Conservation (phyloP, 2,888 invertebrate species). For the Scrobipalpa atriplicella region DNA sequence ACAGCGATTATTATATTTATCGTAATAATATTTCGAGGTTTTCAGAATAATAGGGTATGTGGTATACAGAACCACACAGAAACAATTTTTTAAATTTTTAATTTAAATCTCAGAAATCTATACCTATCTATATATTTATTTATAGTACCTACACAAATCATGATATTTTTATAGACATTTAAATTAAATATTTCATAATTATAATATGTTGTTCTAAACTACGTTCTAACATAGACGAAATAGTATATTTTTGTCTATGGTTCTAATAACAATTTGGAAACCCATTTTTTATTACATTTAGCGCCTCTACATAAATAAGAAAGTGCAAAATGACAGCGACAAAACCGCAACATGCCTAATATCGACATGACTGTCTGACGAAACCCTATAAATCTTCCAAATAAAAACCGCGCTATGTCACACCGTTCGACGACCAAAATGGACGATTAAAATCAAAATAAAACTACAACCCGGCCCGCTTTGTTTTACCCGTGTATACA, state of each 20-base stretch:
- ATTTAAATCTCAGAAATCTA: too few relatives aligned
- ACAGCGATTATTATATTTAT: too few relatives aligned
- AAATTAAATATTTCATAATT: too few relatives aligned
- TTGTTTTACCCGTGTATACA: conserved; percentile 80
- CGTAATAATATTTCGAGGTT: background rate
- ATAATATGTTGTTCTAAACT: too few relatives aligned
- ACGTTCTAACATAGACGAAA: too few relatives aligned
- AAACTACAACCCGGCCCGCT: conserved; percentile 69
- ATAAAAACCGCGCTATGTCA: conserved; percentile 59
- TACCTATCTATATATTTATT: too few relatives aligned
- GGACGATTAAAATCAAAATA: conserved; percentile 73
- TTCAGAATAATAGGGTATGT: conserved; percentile 3
- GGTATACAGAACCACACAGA: background rate
- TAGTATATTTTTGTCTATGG: too few relatives aligned
- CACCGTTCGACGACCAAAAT: conserved; percentile 59
- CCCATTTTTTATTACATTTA: too few relatives aligned
- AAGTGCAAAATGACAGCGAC: conserved; percentile 45
- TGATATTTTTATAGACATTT: too few relatives aligned
- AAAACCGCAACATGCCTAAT: conserved; percentile 44
- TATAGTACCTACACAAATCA: too few relatives aligned
- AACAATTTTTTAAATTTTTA: background rate
- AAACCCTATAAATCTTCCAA: conserved; percentile 54
- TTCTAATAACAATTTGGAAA: too few relatives aligned
- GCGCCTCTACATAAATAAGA: conserved; percentile 37
- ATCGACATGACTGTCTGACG: conserved; percentile 41